A percentile compares a stretch with the other conserved stretches of the same genome.
Conservation (phyloP, 35 echinoderm and acorn worm species). For the Apostichopus californicus region DNA sequence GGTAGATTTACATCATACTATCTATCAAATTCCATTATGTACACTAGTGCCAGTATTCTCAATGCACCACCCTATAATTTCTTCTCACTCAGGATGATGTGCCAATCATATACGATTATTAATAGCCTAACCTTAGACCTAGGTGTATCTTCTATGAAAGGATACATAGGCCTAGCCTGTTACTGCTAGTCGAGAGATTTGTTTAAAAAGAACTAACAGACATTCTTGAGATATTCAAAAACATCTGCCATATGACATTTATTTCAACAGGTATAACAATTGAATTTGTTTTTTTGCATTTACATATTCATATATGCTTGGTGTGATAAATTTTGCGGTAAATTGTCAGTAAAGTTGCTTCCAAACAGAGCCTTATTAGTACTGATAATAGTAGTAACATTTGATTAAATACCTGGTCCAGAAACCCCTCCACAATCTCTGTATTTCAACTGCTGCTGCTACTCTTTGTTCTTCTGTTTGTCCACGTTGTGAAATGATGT, state of each 20-base stretch:
- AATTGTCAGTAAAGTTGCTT: neutral
- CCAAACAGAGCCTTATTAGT: neutral
- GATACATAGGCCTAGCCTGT: no score
- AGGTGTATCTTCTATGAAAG: no score
- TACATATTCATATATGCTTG: neutral
- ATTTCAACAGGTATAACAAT: neutral
- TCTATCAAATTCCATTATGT: no score
- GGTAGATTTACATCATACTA: no score
- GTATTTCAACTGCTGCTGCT: constrained; percentile 86
- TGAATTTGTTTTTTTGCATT: neutral
- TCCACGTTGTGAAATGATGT: constrained; percentile 61
- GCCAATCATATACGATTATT: no score
- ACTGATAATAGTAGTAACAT: neutral
- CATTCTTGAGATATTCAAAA: no score
- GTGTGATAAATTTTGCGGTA: neutral
- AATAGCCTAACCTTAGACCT: no score
- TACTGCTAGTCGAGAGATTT: no score
- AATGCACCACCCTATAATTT: no score
- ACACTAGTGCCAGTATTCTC: no score
- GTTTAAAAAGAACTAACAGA: no score
- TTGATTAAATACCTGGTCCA: constrained; percentile 60
- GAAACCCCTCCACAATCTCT: constrained; percentile 87
- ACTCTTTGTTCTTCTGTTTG: constrained; percentile 43
- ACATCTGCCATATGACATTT: neutral
- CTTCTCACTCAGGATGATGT: no score